These are phyloP conservation scores for Scaptomyza tumidula DNA, from an alignment of 2,888 invertebrate genomes.

Conservation along the genomic window DNA sequence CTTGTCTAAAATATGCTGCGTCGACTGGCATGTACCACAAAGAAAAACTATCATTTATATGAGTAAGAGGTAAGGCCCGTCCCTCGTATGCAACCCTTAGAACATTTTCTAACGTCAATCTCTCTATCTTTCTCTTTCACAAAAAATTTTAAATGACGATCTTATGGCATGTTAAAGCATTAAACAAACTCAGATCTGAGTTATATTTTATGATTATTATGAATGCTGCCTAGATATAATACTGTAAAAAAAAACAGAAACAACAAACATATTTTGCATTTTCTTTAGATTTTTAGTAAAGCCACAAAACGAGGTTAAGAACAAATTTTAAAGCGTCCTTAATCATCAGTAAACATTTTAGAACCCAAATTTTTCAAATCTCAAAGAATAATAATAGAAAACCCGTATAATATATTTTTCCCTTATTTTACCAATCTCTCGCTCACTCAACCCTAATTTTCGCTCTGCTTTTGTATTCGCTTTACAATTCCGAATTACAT, in stretches of 20 bases:
- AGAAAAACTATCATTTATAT: slow-evolving; percentile 20
- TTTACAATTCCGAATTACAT: slow-evolving; percentile 24
- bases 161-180: slow-evolving; percentile 52
- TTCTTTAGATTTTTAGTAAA: slow-evolving; percentile 41
- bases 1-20: slow-evolving; percentile 55
- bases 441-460: slow-evolving; percentile 9
- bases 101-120: slow-evolving; percentile 27
- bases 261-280: slow-evolving; percentile 38
- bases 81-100: slow-evolving; percentile 62
- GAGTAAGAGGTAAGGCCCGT: slow-evolving; percentile 67
- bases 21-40: slow-evolving; percentile 45
- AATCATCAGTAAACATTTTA: background rate
- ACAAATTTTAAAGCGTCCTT: background rate
- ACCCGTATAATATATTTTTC: background rate
- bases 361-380: background rate
- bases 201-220: slow-evolving; percentile 40
- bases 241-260: slow-evolving; percentile 18
- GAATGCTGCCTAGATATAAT: slow-evolving; percentile 57
- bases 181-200: slow-evolving; percentile 33
- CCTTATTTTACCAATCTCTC: background rate
- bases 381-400: background rate
- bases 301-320: background rate
- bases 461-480: slow-evolving; percentile 3
- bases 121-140: slow-evolving; percentile 18
- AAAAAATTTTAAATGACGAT: slow-evolving; percentile 36